Evolutionary conservation across 2,113 vertebrate genomes (phyloP), one percentile per base, ranked within the genome.

Genomic region (Rhinolophus sinicus): DNA sequence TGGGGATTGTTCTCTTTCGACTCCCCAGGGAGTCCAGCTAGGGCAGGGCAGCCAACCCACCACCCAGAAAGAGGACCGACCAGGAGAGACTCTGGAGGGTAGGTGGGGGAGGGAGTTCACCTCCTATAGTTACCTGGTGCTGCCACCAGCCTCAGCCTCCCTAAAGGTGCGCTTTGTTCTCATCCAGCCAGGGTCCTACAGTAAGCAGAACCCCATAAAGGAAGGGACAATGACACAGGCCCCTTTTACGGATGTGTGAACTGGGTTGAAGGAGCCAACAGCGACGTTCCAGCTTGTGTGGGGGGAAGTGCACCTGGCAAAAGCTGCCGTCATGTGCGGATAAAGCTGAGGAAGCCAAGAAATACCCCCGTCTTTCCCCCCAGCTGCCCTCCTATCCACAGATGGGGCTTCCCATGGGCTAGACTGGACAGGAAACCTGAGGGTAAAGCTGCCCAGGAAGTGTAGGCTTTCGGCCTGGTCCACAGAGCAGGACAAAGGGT

Each of bases 151-250:
- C 40, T 60, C 14, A 2, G 56, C 9, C 24, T 38, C 28, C 8
- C 73, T 0, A 24, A 24, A 38, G 30, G 19, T 0, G 24, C 30
- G n/a, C 58, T 56, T 15, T 18, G 64, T 80, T 56, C 28, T 62
- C 52, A 2, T 0, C 2, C 33, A 4, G 67, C 24, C 1, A 0
- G 19, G 62, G 19, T 22, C 19, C 52, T 6, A 4, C 5, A 4
- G 47, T 52, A 1, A 33, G 62, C 35, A 15, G 60, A 4, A 5
- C 4, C 30, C 26, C 44, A 13, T 0, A 44, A 28, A 2, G 24
- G 14, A 22, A 19, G 40, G 47, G 24, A 47, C 11, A 2, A 24
- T n/a, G 26, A 38, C 0, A 0, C 1, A 0, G 38, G n/a, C 52
- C 11, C 3, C 3, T 15, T 15, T 24, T 11, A 8, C 26, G 22